Evolutionary conservation across 2,113 vertebrate species (phyloP), one percentile per base, ranked within the genome.

Genomic region (Megaceryle maxima): DNA sequence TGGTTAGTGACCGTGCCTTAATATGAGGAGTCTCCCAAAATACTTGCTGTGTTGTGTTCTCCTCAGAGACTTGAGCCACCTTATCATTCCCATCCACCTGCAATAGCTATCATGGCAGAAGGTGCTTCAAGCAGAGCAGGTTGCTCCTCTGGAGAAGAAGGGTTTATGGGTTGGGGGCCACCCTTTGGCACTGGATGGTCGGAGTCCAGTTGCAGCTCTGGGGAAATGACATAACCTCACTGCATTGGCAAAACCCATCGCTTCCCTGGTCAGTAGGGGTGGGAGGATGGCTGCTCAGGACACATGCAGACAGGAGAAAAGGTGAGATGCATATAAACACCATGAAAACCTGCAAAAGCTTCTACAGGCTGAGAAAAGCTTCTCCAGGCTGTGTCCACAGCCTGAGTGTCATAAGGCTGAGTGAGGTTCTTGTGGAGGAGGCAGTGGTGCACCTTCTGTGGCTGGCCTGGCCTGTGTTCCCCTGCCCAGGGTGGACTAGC

Each of bases 191-290:
- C 81, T 39, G 22, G 17, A 28, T 28, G 5, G 10, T 21, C n/a
- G 6, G 48, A 75, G 24, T 14, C 41, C 5, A 8, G 3, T 29
- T 51, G 46, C 29, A 43, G 73, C 35, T 62, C 44, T 43, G 37
- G 64, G 16, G 20, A 59, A 44, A 39, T 1, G 20, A 13, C 8
- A 5, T 5, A 26, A 35, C 78, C 55, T 55, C 21, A 43, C 18
- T 0, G 4, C 1, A 1, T 55, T 26, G 37, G 26, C 11, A 19
- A 39, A 51, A 51, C 46, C 11, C 33, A 67, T 43, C 0, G 2
- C 35, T 66, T 39, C 17, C 18, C 31, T 60, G 25, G 22, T n/a
- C 3, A 1, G 5, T 48, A 29, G 39, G 8, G 16, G 5, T 46
- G 29, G 25, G 39, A 48, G 43, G 68, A 28, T 11, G 41, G 35